phyloP scores from a whole-genome alignment of 1,140 invertebrate genomes.

The Calephelis virginiensis region DNA sequence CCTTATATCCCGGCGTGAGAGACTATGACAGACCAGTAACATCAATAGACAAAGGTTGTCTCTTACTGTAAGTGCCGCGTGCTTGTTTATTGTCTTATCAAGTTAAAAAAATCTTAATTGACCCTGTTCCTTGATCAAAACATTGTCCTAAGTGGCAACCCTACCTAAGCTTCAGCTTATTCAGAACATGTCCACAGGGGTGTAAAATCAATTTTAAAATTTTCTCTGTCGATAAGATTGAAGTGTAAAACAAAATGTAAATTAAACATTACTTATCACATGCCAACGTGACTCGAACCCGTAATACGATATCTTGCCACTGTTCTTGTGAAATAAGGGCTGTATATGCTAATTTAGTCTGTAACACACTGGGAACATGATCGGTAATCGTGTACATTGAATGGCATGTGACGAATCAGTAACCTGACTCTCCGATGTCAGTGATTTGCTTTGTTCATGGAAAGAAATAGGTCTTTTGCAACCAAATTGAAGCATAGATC shows the following conservation, averaged over 20 bases:
- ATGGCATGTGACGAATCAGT: constrained; percentile 49
- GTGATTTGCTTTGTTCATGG: constrained; percentile 38
- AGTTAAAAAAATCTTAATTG: no score
- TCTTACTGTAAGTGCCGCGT: no score
- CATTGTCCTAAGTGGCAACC: no score
- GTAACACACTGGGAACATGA: constrained; percentile 25
- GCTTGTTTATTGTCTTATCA: no score
- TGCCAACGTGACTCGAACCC: constrained; percentile 44
- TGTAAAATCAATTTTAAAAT: no score
- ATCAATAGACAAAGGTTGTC: no score
- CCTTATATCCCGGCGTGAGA: no score
- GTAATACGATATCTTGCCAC: constrained; percentile 45
- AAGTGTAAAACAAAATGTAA: constrained; percentile 8
- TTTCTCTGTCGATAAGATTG: background rate
- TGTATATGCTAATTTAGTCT: constrained; percentile 26
- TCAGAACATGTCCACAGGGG: no score
- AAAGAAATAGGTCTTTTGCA: constrained; percentile 29
- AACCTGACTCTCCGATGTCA: constrained; percentile 51
- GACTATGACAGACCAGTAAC: no score
- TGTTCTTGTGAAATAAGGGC: constrained; percentile 49
- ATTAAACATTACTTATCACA: constrained; percentile 33
- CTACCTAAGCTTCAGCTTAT: no score
- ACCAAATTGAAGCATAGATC: background rate
- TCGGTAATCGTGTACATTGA: background rate
- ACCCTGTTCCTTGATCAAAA: no score